Conservation (phyloP, 1,140 invertebrate genomes). For the Panonychus citri region DNA sequence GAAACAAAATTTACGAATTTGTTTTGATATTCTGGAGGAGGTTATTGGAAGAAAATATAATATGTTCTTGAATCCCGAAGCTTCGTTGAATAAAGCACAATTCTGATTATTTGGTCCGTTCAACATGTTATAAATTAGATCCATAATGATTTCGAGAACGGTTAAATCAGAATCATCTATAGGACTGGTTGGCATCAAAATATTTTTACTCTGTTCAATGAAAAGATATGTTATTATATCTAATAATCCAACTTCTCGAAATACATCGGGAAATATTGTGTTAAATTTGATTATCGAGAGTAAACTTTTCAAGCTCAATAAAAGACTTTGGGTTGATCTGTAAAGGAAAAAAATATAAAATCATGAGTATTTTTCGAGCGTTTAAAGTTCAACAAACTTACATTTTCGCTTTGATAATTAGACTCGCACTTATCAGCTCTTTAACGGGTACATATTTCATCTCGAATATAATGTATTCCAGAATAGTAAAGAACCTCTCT, state of each 20-base stretch:
- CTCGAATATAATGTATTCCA: slow-evolving; percentile 91
- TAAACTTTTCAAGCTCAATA: slow-evolving; percentile 65
- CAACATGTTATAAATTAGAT: slow-evolving; percentile 4
- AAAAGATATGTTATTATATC: slow-evolving; percentile 28
- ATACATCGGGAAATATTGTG: slow-evolving; percentile 84
- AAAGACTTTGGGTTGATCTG: slow-evolving; percentile 38
- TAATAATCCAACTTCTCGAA: slow-evolving; percentile 83
- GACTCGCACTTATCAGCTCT: slow-evolving; percentile 83
- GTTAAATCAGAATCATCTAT: background rate
- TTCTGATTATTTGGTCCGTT: slow-evolving; percentile 9
- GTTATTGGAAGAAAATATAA: slow-evolving; percentile 3
- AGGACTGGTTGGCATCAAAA: background rate
- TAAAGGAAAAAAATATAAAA: slow-evolving; percentile 5
- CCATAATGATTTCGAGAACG: slow-evolving; percentile 1
- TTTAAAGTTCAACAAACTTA: slow-evolving; percentile 14
- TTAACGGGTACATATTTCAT: slow-evolving; percentile 96
- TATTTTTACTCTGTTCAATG: background rate
- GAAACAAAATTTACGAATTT: slow-evolving; percentile 11
- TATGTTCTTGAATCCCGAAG: slow-evolving; percentile 6
- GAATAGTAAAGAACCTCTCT: slow-evolving; percentile 59
- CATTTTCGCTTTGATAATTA: slow-evolving; percentile 55
- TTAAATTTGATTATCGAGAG: slow-evolving; percentile 46
- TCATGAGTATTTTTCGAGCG: background rate
- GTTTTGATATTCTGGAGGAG: background rate
- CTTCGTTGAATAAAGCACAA: slow-evolving; percentile 10